Percentiles rank a stretch among this genome's conserved stretches.
phyloP scores from a whole-genome alignment of 2,888 invertebrate species.

The Spialia ferax region DNA sequence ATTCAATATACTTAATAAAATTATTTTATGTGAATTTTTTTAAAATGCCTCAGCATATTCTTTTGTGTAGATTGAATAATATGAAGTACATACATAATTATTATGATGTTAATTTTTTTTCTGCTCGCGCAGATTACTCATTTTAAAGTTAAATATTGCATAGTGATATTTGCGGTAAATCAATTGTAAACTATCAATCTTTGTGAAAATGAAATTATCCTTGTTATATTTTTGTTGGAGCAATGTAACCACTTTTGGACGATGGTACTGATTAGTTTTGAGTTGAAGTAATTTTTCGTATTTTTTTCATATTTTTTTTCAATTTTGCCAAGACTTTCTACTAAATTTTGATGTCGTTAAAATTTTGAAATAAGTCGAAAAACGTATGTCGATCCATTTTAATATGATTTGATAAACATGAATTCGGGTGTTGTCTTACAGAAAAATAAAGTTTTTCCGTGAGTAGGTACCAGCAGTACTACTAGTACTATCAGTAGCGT shows the following conservation, averaged over 20 bases:
- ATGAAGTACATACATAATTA: too few species aligned
- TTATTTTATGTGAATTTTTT: too few species aligned
- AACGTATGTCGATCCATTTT: background rate
- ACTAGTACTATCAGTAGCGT: too few species aligned
- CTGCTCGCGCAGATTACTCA: too few species aligned
- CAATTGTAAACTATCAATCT: background rate
- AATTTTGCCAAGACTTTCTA: background rate
- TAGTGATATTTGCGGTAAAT: background rate
- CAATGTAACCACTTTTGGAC: slow-evolving; percentile 44
- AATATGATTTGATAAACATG: background rate
- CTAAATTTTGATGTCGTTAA: background rate
- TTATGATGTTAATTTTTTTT: too few species aligned
- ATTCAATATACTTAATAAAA: too few species aligned
- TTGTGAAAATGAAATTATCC: background rate
- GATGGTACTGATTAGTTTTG: slow-evolving; percentile 44
- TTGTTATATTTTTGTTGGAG: slow-evolving; percentile 45
- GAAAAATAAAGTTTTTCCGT: too few species aligned
- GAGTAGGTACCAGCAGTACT: slow-evolving; percentile 44
- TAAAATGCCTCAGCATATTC: too few species aligned
- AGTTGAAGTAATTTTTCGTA: background rate
- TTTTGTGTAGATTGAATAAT: too few species aligned
- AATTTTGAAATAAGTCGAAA: background rate
- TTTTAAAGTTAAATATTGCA: background rate
- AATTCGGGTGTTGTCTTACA: background rate
- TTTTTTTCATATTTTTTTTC: background rate